Base-by-base conservation (phyloP, 1,140 invertebrate genomes). In the Halictus rubicundus region DNA sequence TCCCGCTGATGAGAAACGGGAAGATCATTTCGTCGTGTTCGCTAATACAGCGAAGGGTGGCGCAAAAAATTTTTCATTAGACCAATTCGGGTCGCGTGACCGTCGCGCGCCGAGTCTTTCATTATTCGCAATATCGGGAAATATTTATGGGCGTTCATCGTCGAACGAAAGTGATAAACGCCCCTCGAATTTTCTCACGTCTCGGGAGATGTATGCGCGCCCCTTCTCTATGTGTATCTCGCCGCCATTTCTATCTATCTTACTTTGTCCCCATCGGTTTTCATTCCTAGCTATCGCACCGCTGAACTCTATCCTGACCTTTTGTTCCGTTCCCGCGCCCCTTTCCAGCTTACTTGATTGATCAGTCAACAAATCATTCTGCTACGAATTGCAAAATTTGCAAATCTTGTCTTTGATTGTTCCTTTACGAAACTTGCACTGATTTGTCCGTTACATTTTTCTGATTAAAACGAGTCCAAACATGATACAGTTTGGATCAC, bases 181-280 rank as follows among this genome's bases (percentile, higher is more conserved):
- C 23, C 54, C 68, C 59, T 25, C 32, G 75, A 78, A 78, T 78
- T 78, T 71, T 71, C 75, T 78, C 75, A 78, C 75, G 75, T 78
- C 25, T 61, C 59, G 42, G 27, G 68, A 63, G 68, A 70, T 78
- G 46, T 78, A 78, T 63, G 59, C 57, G n/a, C 68, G 10, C 21
- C 32, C 16, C 16, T 46, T 16, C 25, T 39, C 25, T 59, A 63
- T 23, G 59, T 71, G 10, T 42, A 46, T 46, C 42, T 46, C 52
- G 5, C 32, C 57, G 49, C 42, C 42, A 25, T 71, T 71, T 54
- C 73, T 60, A 76, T 76, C 65, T 46, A 69, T 46, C 74, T 69
- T 65, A 69, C 52, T 69, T 76, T 66, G 21, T 37, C 68, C 57
- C 59, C 37, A 64, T 78, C 68, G 37, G 65, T 71, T 63, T 49